Evolutionary conservation across 1,140 invertebrate genomes (phyloP).

Genomic region (Drosophila santomea): DNA sequence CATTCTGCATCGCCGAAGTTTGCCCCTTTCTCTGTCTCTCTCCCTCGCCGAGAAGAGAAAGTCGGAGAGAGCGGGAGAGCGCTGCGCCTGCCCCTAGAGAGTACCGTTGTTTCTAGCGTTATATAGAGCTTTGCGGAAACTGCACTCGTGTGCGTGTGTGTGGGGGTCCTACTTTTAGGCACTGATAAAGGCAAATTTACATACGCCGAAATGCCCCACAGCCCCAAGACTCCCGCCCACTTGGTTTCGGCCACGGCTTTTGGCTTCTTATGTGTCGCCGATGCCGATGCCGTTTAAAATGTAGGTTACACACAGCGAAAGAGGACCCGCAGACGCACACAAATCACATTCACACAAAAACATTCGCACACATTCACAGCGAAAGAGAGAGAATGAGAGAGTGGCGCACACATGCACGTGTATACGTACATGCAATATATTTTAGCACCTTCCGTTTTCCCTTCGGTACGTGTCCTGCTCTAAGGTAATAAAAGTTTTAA

Average conservation of each 20-base stretch:
- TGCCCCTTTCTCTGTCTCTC: constrained; percentile 17
- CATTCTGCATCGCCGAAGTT: constrained; percentile 42
- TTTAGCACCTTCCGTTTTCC: constrained; percentile 41
- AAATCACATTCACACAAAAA: constrained; percentile 26
- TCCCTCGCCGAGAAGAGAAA: constrained; percentile 1
- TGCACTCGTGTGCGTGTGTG: constrained; percentile 39
- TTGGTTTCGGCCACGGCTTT: constrained; percentile 69
- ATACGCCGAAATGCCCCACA: constrained; percentile 35
- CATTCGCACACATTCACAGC: constrained; percentile 9
- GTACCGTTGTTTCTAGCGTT: constrained; percentile 47
- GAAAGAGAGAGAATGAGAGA: constrained; percentile 1
- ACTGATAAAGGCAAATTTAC: constrained; percentile 77
- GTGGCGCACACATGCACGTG: constrained; percentile 34
- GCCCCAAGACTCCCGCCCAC: constrained; percentile 15
- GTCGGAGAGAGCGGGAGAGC: constrained; percentile 28
- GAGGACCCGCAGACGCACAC: constrained; percentile 24
- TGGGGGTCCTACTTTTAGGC: constrained; percentile 54
- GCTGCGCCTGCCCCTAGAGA: constrained; percentile 60
- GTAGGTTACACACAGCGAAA: constrained; percentile 73
- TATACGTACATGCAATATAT: constrained; percentile 50
- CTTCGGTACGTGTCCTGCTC: constrained; percentile 29
- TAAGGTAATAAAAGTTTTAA: constrained; percentile 44
- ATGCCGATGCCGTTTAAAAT: constrained; percentile 69
- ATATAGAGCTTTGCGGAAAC: constrained; percentile 54
- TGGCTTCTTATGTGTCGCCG: constrained; percentile 55